phyloP scores from a whole-genome alignment of 2,113 vertebrate species.

The Azemiops feae region DNA sequence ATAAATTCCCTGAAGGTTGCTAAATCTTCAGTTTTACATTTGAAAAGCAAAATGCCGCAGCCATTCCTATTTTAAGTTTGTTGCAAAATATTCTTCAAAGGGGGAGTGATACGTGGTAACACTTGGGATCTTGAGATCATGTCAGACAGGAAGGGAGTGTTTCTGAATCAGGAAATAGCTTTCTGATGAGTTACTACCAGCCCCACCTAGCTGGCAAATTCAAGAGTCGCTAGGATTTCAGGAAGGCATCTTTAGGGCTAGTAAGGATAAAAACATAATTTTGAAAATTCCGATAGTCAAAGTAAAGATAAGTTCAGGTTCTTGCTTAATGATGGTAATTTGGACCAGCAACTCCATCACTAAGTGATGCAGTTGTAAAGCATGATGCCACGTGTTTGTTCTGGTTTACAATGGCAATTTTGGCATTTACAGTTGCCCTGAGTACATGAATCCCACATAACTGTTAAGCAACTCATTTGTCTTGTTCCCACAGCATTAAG shows the following conservation, averaged over 20 bases:
- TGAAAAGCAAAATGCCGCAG: background rate
- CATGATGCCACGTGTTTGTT: background rate
- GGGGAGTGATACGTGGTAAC: background rate
- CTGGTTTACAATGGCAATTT: background rate
- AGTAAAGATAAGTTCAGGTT: background rate
- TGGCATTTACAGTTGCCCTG: background rate
- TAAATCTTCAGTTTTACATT: background rate
- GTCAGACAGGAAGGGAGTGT: background rate
- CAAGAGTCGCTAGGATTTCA: background rate
- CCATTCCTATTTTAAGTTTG: background rate
- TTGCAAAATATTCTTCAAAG: background rate
- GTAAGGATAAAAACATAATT: background rate
- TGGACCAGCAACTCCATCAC: background rate
- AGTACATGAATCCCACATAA: background rate
- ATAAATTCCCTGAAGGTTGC: background rate
- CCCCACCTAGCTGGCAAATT: background rate
- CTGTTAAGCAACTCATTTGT: background rate
- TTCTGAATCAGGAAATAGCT: background rate
- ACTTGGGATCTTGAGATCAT: background rate
- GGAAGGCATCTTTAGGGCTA: background rate
- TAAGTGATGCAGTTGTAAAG: background rate
- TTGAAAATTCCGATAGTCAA: background rate
- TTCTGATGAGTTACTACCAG: background rate
- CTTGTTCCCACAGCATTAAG: background rate
- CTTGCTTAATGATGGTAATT: background rate